phyloP scores from a whole-genome alignment of 2,113 vertebrate genomes.

The crab-eating macaque (Macaca fascicularis) region T2T-MFA8v1.1 NC_088395.1:51937501-51938000 shows the following conservation, averaged over 20 bases:
- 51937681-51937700: constrained; percentile 29
- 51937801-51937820: constrained; percentile 19
- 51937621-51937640: background rate
- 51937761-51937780: background rate
- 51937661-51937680: constrained; percentile 30
- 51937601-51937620: constrained; percentile 27
- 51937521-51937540: constrained; percentile 54
- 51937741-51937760: background rate
- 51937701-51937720: constrained; percentile 34
- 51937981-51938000: background rate
- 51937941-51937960: background rate
- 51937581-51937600: constrained; percentile 1
- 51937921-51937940: background rate
- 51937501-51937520: constrained; percentile 49
- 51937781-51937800: background rate
- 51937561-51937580: constrained; percentile 47
- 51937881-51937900: too few relatives aligned
- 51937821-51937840: background rate
- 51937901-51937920: background rate
- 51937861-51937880: background rate
- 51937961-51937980: background rate
- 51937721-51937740: background rate
- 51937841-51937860: background rate
- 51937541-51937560: constrained; percentile 29
- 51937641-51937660: background rate